These are phyloP conservation scores for Poecilia wingei DNA, from an alignment of 2,797 vertebrate species.

Conservation along the genomic window DNA sequence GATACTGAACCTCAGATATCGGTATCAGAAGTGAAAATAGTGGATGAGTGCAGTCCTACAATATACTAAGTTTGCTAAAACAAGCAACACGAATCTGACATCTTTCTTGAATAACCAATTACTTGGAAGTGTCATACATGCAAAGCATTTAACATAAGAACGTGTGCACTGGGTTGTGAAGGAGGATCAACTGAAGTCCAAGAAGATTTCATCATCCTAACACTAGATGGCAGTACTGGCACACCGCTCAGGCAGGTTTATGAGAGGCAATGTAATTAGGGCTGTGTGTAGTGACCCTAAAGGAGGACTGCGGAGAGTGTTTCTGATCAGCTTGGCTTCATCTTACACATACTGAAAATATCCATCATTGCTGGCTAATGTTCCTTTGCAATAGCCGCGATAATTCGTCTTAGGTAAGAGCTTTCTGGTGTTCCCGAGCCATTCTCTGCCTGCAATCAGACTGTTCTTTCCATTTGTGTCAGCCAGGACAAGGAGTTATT, in stretches of 20 bases:
- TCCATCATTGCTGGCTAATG: constrained; percentile 64
- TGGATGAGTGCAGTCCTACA: background rate
- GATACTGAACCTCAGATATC: background rate
- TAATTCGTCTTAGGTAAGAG: constrained; percentile 65
- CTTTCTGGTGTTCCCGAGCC: constrained; percentile 60
- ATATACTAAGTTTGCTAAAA: background rate
- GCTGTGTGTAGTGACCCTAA: constrained; percentile 59
- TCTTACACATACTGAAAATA: constrained; percentile 61
- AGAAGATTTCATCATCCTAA: background rate
- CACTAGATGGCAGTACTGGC: constrained; percentile 77
- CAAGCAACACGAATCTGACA: background rate
- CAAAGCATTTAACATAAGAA: background rate
- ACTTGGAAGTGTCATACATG: background rate
- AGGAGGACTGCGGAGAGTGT: constrained; percentile 60
- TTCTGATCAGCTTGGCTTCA: constrained; percentile 67
- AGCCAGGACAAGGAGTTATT: constrained; percentile 51
- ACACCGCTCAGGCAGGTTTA: constrained; percentile 29
- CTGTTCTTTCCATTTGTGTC: constrained; percentile 59
- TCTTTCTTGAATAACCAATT: background rate
- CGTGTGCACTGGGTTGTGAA: background rate
- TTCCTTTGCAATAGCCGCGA: constrained; percentile 44
- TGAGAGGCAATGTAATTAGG: constrained; percentile 46
- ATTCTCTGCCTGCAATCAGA: constrained; percentile 47
- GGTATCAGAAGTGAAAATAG: background rate
- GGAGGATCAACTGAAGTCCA: background rate